Base-by-base conservation (phyloP, 2,888 invertebrate species). In the Diplazon laetatorius region DNA sequence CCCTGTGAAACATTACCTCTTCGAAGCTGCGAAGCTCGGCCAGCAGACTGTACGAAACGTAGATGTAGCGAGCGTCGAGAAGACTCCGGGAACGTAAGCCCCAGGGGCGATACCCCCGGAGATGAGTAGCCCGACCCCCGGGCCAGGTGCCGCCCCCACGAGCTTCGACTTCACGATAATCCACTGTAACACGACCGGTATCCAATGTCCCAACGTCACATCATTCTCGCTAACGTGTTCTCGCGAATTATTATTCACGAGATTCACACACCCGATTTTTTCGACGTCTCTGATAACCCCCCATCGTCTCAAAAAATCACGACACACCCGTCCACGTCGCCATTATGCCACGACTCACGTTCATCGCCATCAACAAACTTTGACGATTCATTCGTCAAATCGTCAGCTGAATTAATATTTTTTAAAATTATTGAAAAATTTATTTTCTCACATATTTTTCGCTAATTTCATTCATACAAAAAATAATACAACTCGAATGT, bases 51-150 rank as follows among this genome's bases (percentile, higher is more conserved):
- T 92, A 93, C 89, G 94, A 94, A 86, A 95, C 92, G 87, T 94
- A 93, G 84, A 95, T 92, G 89, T 93, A 95, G 82, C 94, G 91
- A 9, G 94, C 94, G 85, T 94, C 94, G 83, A 94, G 94, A 83
- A 92, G 91, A 76, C 92, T 90, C 83, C 84, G 85, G 76, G 81
- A 80, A 76, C 83, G 84, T 78, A 85, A 84, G 77, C 83, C 85
- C 84, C 84, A 81, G 80, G 86, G 85, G 83, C 84, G 80, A 82
- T 84, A 89, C 91, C 92, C 91, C 91, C 85, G 89, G 86, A 83
- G 87, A 30, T 30, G 30, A 86, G 88, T 84, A 82, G 85, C 84
- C 82, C 87, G 87, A 84, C 89, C 86, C 83, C 88, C 88, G 84
- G 91, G 91, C 91, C 91, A 91, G 82, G 91, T 91, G 87, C 89